These are phyloP conservation scores for Rhinopomastus cyanomelas DNA, from an alignment of 2,113 vertebrate genomes.

Conservation along the genomic window DNA sequence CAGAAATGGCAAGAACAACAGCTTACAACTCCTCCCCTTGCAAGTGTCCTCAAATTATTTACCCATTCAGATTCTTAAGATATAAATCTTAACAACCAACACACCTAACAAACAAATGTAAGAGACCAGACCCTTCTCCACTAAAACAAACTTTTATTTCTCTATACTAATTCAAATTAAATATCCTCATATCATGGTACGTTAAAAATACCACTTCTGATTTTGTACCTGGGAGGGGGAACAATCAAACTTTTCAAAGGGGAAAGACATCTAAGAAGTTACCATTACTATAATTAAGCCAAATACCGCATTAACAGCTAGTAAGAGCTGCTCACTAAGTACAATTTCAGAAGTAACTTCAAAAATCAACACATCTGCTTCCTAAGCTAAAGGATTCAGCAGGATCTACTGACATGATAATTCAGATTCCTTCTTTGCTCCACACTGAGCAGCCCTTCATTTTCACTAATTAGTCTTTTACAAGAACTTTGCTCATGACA, in stretches of 20 bases:
- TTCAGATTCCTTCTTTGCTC: neutral
- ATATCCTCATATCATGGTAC: neutral
- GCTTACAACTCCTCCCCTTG: neutral
- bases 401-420: neutral
- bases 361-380: neutral
- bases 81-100: neutral
- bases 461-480: neutral
- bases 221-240: accelerated
- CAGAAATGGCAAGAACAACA: neutral
- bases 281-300: neutral
- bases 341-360: neutral
- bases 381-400: neutral
- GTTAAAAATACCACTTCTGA: neutral
- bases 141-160: neutral
- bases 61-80: neutral
- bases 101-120: neutral
- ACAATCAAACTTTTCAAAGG: neutral
- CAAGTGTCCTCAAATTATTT: neutral
- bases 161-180: neutral
- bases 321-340: neutral
- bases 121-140: neutral
- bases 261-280: neutral
- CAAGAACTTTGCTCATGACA: neutral
- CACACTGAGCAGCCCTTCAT: neutral
- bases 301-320: neutral